These are phyloP conservation scores for Ecliptopera silaceata DNA, from an alignment of 2,888 invertebrate species.

Conservation along the genomic window DNA sequence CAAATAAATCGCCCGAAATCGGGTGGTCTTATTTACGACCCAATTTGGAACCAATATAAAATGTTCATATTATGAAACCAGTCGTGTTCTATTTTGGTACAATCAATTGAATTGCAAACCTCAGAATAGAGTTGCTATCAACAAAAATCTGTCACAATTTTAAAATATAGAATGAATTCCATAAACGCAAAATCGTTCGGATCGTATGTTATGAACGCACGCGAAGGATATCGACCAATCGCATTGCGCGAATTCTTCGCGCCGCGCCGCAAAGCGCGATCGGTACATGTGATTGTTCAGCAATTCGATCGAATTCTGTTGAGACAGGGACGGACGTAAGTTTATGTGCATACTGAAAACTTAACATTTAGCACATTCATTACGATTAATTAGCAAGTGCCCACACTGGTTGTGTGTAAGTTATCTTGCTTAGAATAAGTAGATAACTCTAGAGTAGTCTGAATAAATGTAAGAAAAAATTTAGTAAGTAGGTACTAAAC, in stretches of 20 bases:
- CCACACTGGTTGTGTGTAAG: no score
- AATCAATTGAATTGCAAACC: no score
- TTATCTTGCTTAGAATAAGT: no score
- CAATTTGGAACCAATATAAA: constrained; percentile 2
- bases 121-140: neutral
- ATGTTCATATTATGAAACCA: neutral
- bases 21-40: constrained; percentile 24
- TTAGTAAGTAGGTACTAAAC: no score
- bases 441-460: no score
- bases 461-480: no score
- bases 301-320: constrained; percentile 53
- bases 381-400: no score
- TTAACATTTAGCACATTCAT: no score
- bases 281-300: constrained; percentile 43
- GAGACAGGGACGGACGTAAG: constrained; percentile 28
- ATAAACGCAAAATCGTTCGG: constrained; percentile 34
- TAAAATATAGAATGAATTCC: constrained; percentile 29
- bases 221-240: constrained; percentile 42
- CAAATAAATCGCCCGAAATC: constrained; percentile 7
- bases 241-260: constrained; percentile 50
- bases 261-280: constrained; percentile 56
- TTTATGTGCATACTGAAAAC: neutral
- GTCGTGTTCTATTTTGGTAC: no score
- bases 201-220: constrained; percentile 57
- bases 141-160: constrained; percentile 3